Conservation (phyloP, 2,888 invertebrate species). For the Stenurella melanura region DNA sequence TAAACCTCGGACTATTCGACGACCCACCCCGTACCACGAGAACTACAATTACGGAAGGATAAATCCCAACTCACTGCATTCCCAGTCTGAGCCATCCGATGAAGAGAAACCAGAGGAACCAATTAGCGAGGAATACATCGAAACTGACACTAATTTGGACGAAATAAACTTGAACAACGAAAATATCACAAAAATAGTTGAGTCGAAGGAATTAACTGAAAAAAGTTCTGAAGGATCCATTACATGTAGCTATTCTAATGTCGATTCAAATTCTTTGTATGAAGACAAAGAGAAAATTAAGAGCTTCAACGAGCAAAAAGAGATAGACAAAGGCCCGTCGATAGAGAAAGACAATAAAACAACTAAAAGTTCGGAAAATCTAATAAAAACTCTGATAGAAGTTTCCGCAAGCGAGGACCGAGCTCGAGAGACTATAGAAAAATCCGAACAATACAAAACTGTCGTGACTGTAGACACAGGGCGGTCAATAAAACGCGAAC, state of each 20-base stretch:
- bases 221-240: constrained; percentile 5
- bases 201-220: constrained; percentile 27
- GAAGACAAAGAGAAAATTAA: constrained; percentile 29
- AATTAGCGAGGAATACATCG: constrained; percentile 42
- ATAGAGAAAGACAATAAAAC: constrained; percentile 33
- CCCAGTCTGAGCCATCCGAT: constrained; percentile 2
- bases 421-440: constrained; percentile 30
- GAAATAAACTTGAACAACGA: constrained; percentile 66
- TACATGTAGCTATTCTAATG: constrained; percentile 25
- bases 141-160: constrained; percentile 67
- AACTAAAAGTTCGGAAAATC: constrained; percentile 50
- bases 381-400: constrained; percentile 61
- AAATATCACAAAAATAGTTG: constrained; percentile 58
- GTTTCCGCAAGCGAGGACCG: constrained; percentile 54
- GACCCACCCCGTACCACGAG: constrained; percentile 64
- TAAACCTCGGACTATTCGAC: constrained; percentile 69
- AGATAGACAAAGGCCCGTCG: background rate
- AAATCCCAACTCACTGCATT: constrained; percentile 44
- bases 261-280: constrained; percentile 47
- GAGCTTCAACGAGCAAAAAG: background rate
- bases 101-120: constrained; percentile 44
- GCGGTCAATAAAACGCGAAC: constrained; percentile 50
- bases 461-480: constrained; percentile 65
- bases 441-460: constrained; percentile 67
- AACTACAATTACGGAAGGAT: constrained; percentile 54